Evolutionary conservation across 1,140 invertebrate species (phyloP).

Genomic region (Temnothorax longispinosus): DNA sequence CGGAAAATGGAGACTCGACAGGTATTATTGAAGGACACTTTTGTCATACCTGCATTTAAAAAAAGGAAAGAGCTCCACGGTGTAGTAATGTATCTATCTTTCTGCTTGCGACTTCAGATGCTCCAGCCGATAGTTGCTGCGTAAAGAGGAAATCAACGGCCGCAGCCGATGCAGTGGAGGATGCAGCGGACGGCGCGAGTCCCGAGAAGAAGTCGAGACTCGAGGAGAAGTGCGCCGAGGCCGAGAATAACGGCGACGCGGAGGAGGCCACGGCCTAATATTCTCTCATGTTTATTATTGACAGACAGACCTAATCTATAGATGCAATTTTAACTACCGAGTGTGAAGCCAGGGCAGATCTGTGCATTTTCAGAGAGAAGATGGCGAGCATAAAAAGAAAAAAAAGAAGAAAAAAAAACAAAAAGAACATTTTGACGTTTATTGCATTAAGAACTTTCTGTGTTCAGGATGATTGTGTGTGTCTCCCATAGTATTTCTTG

Average conservation of each 20-base stretch:
- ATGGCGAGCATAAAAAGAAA: conserved; percentile 56
- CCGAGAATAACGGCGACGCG: conserved; percentile 87
- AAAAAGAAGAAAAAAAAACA: conserved; percentile 20
- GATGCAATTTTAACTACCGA: conserved; percentile 81
- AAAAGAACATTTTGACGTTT: conserved; percentile 53
- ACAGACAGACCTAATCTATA: conserved; percentile 81
- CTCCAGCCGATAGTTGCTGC: conserved; percentile 82
- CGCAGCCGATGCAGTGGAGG: conserved; percentile 86
- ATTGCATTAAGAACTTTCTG: conserved; percentile 64
- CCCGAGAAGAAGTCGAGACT: conserved; percentile 91
- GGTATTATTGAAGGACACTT: conserved; percentile 46
- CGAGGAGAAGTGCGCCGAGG: conserved; percentile 87
- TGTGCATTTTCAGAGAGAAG: conserved; percentile 74
- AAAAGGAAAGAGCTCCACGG: neutral
- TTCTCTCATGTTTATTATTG: conserved; percentile 77
- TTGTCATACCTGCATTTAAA: neutral
- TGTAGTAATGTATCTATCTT: conserved; percentile 59
- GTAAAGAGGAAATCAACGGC: conserved; percentile 91
- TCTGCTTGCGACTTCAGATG: conserved; percentile 75
- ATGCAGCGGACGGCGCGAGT: conserved; percentile 86
- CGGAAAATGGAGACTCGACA: conserved; percentile 88
- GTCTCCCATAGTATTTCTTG: conserved; percentile 67
- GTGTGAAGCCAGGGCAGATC: conserved; percentile 80
- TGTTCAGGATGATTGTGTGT: conserved; percentile 71
- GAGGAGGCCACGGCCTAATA: conserved; percentile 90